Base-by-base conservation (phyloP, 2,888 invertebrate species). In the Ectropis crepuscularia region DNA sequence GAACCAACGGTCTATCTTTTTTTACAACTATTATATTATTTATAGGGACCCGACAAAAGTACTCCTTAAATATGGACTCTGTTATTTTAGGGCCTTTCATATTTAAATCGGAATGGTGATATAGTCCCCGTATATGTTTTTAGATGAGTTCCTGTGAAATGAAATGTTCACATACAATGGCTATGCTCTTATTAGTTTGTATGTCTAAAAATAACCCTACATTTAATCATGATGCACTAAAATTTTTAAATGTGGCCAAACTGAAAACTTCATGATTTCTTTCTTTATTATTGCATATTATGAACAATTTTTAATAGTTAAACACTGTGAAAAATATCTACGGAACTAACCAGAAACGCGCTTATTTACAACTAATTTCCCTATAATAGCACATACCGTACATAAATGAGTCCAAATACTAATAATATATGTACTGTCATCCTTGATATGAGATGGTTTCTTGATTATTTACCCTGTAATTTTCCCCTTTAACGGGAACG, bases 1-100 rank as follows among this genome's bases (percentile, higher is more conserved):
- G 47, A 63, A 61, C 67, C 61, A 54, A 67, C 65, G 67, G 60
- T 63, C 67, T 74, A 70, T 68, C 74, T 76, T 77, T 79, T 70
- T 80, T 76, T 76, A 75, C 63, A 79, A 76, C 74, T 72, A 70
- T 53, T 78, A 72, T 75, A 72, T 75, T 76, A 78, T 80, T 77
- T 77, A 79, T 75, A 70, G 71, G 71, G 71, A 67, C 62, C 62
- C 45, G 43, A 55, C 48, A 60, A 64, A 66, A 68, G 64, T 70
- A 60, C 69, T 66, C 63, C 55, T 64, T 67, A 71, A 68, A 62
- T 67, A 67, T 68, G 62, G 57, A 55, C 54, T 68, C 53, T 63
- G 63, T 66, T 63, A 69, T 67, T 69, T 69, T 61, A 67, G 63
- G 55, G 50, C 62, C 47, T 64, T 60, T 66, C 55, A 62, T 68